Conservation (phyloP, 1,140 invertebrate genomes). For the Drosophila navojoa region DNA sequence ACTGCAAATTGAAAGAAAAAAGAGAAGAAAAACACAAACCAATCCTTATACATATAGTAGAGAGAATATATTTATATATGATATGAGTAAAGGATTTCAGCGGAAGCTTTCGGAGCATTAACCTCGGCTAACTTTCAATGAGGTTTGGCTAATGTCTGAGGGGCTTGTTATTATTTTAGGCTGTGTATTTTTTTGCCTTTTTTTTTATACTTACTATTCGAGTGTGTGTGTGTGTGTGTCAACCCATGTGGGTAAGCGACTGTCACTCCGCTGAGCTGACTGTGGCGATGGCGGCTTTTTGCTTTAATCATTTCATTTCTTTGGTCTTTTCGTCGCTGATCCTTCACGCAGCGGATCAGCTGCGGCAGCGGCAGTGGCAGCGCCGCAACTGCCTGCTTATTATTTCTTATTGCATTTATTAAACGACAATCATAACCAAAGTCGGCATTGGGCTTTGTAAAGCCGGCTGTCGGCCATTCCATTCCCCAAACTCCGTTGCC, state of each 20-base stretch:
- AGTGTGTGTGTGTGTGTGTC: slow-evolving; percentile 48
- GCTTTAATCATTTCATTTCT: slow-evolving; percentile 79
- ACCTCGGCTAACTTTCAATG: slow-evolving; percentile 51
- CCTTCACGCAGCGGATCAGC: slow-evolving; percentile 57
- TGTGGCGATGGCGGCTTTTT: slow-evolving; percentile 61
- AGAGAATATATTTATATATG: neutral
- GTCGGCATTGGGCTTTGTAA: slow-evolving; percentile 56
- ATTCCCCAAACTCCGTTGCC: slow-evolving; percentile 33
- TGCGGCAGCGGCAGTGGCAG: slow-evolving; percentile 6
- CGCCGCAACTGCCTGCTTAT: slow-evolving; percentile 70
- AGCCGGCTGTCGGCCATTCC: slow-evolving; percentile 13
- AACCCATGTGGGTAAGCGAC: slow-evolving; percentile 59
- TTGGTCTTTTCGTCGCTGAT: slow-evolving; percentile 57
- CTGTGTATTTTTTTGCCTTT: neutral
- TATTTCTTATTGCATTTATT: slow-evolving; percentile 84
- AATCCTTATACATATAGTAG: neutral
- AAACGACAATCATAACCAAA: slow-evolving; percentile 83
- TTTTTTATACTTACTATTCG: slow-evolving; percentile 8
- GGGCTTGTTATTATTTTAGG: slow-evolving; percentile 34
- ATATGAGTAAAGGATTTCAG: slow-evolving; percentile 34
- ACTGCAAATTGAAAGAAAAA: slow-evolving; percentile 73
- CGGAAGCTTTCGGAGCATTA: slow-evolving; percentile 63
- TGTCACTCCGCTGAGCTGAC: slow-evolving; percentile 53
- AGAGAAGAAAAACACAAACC: slow-evolving; percentile 45
- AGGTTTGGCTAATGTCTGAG: slow-evolving; percentile 52